phyloP scores from a whole-genome alignment of 2,797 vertebrate genomes.

The Neosalanx taihuensis region DNA sequence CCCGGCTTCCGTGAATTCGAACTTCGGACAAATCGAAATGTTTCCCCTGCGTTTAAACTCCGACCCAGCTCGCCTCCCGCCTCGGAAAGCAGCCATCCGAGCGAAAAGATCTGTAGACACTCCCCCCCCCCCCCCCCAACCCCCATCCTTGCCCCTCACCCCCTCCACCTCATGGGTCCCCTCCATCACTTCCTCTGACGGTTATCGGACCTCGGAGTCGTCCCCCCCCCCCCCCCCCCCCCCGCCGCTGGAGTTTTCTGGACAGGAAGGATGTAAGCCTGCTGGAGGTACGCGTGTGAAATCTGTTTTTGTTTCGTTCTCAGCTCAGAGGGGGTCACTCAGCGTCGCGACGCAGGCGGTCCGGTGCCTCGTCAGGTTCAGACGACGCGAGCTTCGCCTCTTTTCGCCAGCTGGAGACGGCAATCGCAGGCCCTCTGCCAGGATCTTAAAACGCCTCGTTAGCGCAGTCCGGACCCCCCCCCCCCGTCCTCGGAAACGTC shows the following conservation, averaged over 20 bases:
- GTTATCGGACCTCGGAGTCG: constrained; percentile 72
- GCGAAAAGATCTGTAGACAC: not conserved
- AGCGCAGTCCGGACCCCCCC: no score
- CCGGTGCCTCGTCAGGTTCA: not conserved
- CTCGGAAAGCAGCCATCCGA: no score
- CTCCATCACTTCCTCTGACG: constrained; percentile 78
- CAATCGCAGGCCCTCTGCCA: not conserved
- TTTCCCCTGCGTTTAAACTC: not conserved
- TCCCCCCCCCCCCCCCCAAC: constrained; percentile 45
- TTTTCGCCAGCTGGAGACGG: not conserved
- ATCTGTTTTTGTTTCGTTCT: constrained; percentile 37
- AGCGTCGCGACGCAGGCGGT: not conserved
- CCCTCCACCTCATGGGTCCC: constrained; percentile 69
- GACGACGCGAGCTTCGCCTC: not conserved
- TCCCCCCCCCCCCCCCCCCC: no score
- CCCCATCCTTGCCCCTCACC: constrained; percentile 72
- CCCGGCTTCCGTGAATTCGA: not conserved
- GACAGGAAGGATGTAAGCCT: constrained; percentile 53
- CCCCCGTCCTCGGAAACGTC: no score
- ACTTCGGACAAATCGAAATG: not conserved
- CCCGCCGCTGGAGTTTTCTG: constrained; percentile 40
- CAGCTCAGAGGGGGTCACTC: not conserved
- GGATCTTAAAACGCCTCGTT: not conserved
- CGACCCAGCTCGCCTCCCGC: no score
- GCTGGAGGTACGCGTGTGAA: constrained; percentile 23